Evolutionary conservation across 2,888 invertebrate genomes (phyloP).

Genomic region (Hirtodrosophila trivittata): DNA sequence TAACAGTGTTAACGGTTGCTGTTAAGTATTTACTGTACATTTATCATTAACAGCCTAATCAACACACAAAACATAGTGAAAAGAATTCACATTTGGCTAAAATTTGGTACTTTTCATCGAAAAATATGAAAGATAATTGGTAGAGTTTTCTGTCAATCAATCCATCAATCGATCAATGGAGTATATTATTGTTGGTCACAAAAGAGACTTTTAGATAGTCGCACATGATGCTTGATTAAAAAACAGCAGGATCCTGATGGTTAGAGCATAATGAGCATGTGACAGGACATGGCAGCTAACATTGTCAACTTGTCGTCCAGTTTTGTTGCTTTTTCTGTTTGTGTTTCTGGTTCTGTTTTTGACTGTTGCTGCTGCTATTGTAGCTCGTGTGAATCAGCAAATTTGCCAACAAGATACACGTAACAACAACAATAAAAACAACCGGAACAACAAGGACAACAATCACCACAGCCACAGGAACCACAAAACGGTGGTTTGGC

Average conservation of each 20-base stretch:
- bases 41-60: too few relatives aligned
- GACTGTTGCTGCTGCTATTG: constrained; percentile 31
- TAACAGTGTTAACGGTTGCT: too few relatives aligned
- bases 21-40: too few relatives aligned
- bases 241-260: background rate
- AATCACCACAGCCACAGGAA: constrained; percentile 32
- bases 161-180: too few relatives aligned
- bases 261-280: constrained; percentile 38
- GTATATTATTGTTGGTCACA: too few relatives aligned
- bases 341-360: constrained; percentile 12
- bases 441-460: constrained; percentile 29
- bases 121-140: too few relatives aligned
- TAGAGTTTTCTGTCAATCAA: too few relatives aligned
- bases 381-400: constrained; percentile 56
- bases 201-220: too few relatives aligned
- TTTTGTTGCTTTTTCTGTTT: constrained; percentile 4
- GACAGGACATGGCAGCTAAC: constrained; percentile 21
- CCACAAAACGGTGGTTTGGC: constrained; percentile 64
- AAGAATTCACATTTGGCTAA: too few relatives aligned
- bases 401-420: constrained; percentile 52
- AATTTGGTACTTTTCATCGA: too few relatives aligned
- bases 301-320: constrained; percentile 2
- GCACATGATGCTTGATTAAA: background rate
- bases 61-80: too few relatives aligned
- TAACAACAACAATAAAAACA: constrained; percentile 22